Evolutionary conservation across 2,888 invertebrate genomes (phyloP).

Genomic region (Cerastis leucographa): DNA sequence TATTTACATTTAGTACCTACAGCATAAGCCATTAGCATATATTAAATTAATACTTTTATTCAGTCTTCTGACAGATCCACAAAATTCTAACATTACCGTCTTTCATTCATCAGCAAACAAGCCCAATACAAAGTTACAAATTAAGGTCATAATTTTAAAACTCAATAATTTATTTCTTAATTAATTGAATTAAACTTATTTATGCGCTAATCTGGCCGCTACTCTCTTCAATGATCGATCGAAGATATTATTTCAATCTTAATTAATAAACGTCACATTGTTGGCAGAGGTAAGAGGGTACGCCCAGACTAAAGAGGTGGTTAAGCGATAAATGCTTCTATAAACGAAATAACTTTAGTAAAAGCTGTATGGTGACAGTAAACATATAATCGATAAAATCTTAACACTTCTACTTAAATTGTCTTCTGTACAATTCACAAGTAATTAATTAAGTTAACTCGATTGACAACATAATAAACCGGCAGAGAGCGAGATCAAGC

Average conservation of each 20-base stretch:
- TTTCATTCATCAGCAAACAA: no score
- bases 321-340: not conserved
- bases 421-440: constrained; percentile 10
- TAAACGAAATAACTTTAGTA: not conserved
- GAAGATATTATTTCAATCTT: constrained; percentile 5
- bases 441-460: constrained; percentile 36
- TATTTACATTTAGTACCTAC: no score
- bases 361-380: constrained; percentile 6
- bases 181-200: no score
- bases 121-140: no score
- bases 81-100: no score
- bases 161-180: not conserved
- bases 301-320: not conserved
- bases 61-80: no score
- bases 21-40: no score
- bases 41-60: no score
- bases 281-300: not conserved
- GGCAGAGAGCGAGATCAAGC: not conserved
- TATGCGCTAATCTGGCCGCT: not conserved
- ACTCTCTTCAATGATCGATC: not conserved
- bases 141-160: no score
- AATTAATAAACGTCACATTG: not conserved
- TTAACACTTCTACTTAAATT: constrained; percentile 1
- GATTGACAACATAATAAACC: constrained; percentile 29
- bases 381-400: constrained; percentile 12